Conservation (phyloP, 1,140 invertebrate species). For the Palaemon carinicauda region DNA sequence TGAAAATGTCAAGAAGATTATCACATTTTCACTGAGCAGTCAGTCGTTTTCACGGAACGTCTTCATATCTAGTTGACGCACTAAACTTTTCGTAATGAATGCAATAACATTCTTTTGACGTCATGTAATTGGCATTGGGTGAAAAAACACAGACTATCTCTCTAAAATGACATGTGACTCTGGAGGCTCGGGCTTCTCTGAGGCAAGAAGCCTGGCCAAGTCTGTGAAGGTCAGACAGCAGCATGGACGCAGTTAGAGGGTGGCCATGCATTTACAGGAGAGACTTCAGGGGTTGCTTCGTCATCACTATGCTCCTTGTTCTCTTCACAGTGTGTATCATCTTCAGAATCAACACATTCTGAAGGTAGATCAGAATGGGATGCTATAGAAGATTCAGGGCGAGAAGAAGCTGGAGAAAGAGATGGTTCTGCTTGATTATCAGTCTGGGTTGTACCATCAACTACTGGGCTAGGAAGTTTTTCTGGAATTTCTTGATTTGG, state of each 20-base stretch:
- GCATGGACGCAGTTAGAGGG: neutral
- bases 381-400: conserved; percentile 49
- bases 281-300: neutral
- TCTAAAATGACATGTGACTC: too few relatives aligned
- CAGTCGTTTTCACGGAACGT: neutral
- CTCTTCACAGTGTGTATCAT: neutral
- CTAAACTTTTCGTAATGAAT: neutral
- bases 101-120: neutral
- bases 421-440: neutral
- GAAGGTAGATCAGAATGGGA: conserved; percentile 50
- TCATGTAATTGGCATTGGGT: neutral
- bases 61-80: neutral
- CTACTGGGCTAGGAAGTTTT: neutral
- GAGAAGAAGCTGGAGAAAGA: conserved; percentile 30
- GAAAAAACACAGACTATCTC: too few relatives aligned
- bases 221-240: neutral
- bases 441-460: conserved; percentile 32
- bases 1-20: neutral
- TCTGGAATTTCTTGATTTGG: neutral
- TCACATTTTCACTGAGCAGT: conserved; percentile 22
- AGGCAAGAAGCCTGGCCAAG: neutral
- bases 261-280: neutral
- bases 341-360: conserved; percentile 49
- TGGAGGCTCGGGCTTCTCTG: neutral
- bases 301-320: neutral